Evolutionary conservation across 2,113 vertebrate species (phyloP), one percentile per base, ranked within the genome.

Genomic region (Pluvianellus socialis): DNA sequence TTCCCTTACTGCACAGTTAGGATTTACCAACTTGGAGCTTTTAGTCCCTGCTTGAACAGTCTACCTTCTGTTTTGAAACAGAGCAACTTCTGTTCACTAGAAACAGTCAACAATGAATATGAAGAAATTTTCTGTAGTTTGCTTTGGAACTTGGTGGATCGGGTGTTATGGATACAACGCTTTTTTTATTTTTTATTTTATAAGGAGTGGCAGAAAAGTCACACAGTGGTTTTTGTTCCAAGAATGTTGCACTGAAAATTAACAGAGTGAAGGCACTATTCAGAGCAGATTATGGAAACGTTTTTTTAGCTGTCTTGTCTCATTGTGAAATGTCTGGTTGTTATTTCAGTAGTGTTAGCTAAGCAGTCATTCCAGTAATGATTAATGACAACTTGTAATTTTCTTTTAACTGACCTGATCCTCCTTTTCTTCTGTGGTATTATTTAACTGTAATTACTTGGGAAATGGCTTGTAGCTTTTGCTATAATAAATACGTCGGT

Each of bases 51-150:
- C 94, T 70, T 42, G 91, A 98, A 98, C 97, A 98, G 97, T 92
- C 93, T 65, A 85, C 86, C 95, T 96, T 98, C 97, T 98, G 98
- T 98, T 97, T 95, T 58, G 70, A 93, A 97, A 98, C 98, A 98
- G 97, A 98, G 97, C 90, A 94, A 95, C 45, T 92, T 97, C 96
- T 98, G 98, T 98, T 97, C 79, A n/a, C 88, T 92, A 80, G 96
- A 97, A 98, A 96, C 94, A 97, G 95, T 94, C 95, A 96, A 93
- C 95, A 97, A 95, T 97, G 97, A 97, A 96, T 95, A 96, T 65
- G 93, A 93, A 94, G 70, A 94, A 91, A 85, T 92, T 96, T 91
- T 97, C 88, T 96, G 94, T 59, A 88, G 92, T 98, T 98, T 98
- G 95, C 93, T 97, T 97, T 98, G 97, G 94, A 98, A 88, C 88